Percentiles rank a stretch among this genome's conserved stretches.
Evolutionary conservation across 2,797 vertebrate genomes (phyloP).

Genomic region (Sphenodon punctatus): DNA sequence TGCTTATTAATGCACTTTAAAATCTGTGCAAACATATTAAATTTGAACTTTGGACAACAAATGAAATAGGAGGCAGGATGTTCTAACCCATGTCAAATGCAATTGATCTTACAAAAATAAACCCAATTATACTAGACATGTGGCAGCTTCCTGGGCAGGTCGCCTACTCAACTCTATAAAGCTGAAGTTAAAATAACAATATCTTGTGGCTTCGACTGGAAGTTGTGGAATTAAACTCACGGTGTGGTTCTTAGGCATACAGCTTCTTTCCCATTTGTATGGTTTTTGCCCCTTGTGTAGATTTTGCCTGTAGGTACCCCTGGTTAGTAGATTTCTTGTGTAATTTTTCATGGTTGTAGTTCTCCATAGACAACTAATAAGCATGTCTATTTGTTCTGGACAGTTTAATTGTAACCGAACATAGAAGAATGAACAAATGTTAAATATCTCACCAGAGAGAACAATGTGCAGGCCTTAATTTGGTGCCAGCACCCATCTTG

Average conservation of each 20-base stretch:
- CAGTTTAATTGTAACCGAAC: too few species aligned
- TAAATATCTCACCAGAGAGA: too few species aligned
- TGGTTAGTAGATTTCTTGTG: too few species aligned
- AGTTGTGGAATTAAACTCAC: constrained; percentile 25
- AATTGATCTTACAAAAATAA: background rate
- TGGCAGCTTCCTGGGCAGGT: background rate
- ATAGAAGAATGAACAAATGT: too few species aligned
- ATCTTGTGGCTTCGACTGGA: background rate
- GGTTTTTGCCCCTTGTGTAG: constrained; percentile 52
- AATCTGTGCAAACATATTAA: constrained; percentile 11
- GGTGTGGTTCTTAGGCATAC: constrained; percentile 44
- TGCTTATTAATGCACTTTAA: constrained; percentile 23
- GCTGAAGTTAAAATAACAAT: constrained; percentile 24
- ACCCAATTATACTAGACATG: background rate
- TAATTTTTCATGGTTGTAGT: too few species aligned
- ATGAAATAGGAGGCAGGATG: constrained; percentile 8
- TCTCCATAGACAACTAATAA: too few species aligned
- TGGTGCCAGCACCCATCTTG: background rate
- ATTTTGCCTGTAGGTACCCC: too few species aligned
- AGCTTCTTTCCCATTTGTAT: constrained; percentile 24
- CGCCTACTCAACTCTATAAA: background rate
- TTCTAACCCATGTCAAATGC: constrained; percentile 11
- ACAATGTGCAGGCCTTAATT: too few species aligned
- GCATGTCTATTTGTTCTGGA: too few species aligned
- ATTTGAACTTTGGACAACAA: constrained; percentile 3